Percentiles rank a stretch among this genome's conserved stretches.
These are phyloP conservation scores for Actinemys pallida DNA, from an alignment of 2,113 vertebrate genomes.

Conservation along the genomic window DNA sequence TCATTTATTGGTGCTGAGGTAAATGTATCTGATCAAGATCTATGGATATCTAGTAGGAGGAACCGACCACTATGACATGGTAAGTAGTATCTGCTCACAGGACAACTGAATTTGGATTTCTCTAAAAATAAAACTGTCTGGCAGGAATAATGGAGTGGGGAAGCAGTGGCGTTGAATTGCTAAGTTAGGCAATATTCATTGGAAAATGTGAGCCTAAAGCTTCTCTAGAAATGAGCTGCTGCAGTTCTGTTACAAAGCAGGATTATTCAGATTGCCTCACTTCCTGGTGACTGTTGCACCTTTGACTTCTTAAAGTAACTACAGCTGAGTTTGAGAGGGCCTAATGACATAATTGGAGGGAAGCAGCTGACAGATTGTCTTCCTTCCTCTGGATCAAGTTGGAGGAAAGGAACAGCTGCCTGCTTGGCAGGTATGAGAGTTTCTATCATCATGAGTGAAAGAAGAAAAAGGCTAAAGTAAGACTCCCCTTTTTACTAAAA, in stretches of 20 bases:
- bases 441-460: neutral
- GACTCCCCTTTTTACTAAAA: neutral
- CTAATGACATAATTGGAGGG: fast-evolving
- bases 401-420: neutral
- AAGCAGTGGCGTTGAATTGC: fast-evolving
- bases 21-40: neutral
- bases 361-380: neutral
- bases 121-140: fast-evolving
- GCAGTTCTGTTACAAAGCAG: fast-evolving
- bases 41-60: neutral
- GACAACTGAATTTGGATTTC: neutral
- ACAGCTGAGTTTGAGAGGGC: neutral
- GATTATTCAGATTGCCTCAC: neutral
- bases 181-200: neutral
- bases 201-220: neutral
- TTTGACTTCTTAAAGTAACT: neutral
- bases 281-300: neutral
- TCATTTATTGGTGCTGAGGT: neutral
- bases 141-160: fast-evolving
- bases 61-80: neutral
- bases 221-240: fast-evolving
- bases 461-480: neutral
- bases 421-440: neutral
- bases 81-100: neutral
- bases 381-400: neutral